These are phyloP conservation scores for Coluber constrictor DNA, from an alignment of 2,797 vertebrate species.

Conservation along the genomic window DNA sequence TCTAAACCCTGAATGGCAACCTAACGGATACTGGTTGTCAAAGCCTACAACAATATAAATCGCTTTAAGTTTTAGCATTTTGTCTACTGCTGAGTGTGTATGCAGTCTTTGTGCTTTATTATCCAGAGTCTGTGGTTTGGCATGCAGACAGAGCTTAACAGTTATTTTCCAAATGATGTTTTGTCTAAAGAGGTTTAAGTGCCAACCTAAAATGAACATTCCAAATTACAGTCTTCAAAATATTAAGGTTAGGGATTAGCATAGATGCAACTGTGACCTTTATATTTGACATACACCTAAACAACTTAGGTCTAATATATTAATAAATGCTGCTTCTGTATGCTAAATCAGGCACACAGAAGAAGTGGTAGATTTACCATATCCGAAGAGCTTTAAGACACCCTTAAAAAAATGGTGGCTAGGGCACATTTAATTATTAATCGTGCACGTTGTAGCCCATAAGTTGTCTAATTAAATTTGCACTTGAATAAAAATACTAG, in stretches of 20 bases:
- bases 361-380: background rate
- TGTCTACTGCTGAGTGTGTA: background rate
- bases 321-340: background rate
- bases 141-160: background rate
- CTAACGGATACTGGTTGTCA: background rate
- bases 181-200: conserved; percentile 2
- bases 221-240: background rate
- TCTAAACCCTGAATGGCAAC: background rate
- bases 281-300: conserved; percentile 7
- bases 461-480: conserved; percentile 5
- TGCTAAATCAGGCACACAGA: background rate
- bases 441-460: background rate
- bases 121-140: background rate
- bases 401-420: background rate
- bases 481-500: background rate
- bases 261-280: background rate
- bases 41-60: background rate
- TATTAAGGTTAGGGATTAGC: background rate
- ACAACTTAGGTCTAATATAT: background rate
- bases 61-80: background rate
- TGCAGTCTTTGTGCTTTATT: background rate
- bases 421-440: background rate
- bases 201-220: background rate
- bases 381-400: background rate
- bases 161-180: background rate